Evolutionary conservation across 2,888 invertebrate genomes (phyloP).

Genomic region (Drosophila tanythrix): DNA sequence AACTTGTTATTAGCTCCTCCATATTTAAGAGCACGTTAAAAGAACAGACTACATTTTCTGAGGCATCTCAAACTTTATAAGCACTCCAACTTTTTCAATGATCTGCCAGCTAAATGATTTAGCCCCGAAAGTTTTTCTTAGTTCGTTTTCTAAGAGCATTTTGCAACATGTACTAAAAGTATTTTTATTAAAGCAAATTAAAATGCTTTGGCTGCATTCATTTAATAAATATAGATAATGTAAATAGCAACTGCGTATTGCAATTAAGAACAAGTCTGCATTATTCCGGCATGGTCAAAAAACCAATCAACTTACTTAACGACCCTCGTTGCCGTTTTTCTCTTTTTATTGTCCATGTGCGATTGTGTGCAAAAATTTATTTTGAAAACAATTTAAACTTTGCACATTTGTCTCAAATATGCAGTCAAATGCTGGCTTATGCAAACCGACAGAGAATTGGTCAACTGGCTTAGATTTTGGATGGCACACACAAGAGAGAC

Average conservation of each 20-base stretch:
- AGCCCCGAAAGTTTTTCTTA: background rate
- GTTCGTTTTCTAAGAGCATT: background rate
- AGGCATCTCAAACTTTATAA: background rate
- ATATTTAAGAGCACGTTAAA: background rate
- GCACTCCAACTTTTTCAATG: background rate
- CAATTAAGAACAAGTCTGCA: background rate
- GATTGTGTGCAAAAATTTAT: slow-evolving; percentile 56
- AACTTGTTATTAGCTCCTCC: background rate
- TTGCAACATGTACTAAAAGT: background rate
- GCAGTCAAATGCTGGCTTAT: slow-evolving; percentile 60
- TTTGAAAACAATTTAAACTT: slow-evolving; percentile 82
- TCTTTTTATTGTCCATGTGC: slow-evolving; percentile 14
- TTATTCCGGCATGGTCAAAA: background rate
- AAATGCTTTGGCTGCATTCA: background rate
- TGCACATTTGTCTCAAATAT: slow-evolving; percentile 80
- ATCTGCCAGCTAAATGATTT: background rate
- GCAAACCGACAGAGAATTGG: slow-evolving; percentile 55
- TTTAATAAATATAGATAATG: background rate
- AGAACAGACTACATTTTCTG: background rate
- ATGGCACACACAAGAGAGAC: slow-evolving; percentile 4
- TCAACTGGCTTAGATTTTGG: slow-evolving; percentile 73
- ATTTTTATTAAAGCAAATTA: background rate
- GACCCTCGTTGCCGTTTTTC: slow-evolving; percentile 24
- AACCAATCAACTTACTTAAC: slow-evolving; percentile 9
- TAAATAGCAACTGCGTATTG: background rate